Evolutionary conservation across 2,797 vertebrate genomes (phyloP).

Genomic region (Enteromius radiatus): DNA sequence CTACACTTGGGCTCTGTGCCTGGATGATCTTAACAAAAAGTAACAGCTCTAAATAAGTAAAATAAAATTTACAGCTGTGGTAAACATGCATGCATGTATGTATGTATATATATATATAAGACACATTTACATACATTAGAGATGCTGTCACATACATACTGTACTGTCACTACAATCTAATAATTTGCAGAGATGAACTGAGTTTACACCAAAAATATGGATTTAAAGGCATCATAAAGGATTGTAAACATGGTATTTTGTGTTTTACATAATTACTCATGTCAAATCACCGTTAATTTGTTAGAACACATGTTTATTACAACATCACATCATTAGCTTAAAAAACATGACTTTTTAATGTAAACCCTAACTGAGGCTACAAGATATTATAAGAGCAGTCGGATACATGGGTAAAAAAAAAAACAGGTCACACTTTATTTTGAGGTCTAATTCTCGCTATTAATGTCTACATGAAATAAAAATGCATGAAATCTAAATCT

Average conservation of each 20-base stretch:
- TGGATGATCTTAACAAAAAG: not conserved
- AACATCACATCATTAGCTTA: too few species aligned
- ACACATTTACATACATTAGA: not conserved
- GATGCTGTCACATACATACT: not conserved
- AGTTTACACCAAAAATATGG: not conserved
- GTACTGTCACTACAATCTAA: not conserved
- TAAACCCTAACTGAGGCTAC: too few species aligned
- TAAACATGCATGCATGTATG: not conserved
- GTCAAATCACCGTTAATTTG: too few species aligned
- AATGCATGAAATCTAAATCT: too few species aligned
- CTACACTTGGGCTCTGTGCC: not conserved
- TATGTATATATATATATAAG: too few species aligned
- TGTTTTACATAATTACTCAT: not conserved
- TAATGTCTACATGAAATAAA: too few species aligned
- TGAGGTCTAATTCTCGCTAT: too few species aligned
- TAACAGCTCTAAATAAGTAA: not conserved
- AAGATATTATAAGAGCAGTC: too few species aligned
- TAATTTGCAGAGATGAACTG: not conserved
- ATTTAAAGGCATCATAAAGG: not conserved
- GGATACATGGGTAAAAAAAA: too few species aligned
- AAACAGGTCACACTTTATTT: too few species aligned
- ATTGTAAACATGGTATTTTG: not conserved
- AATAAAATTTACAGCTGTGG: not conserved
- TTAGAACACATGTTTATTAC: too few species aligned
- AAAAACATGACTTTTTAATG: too few species aligned